Evolutionary conservation across 2,797 vertebrate species (phyloP).

Genomic region (Sandelia bainsii): DNA sequence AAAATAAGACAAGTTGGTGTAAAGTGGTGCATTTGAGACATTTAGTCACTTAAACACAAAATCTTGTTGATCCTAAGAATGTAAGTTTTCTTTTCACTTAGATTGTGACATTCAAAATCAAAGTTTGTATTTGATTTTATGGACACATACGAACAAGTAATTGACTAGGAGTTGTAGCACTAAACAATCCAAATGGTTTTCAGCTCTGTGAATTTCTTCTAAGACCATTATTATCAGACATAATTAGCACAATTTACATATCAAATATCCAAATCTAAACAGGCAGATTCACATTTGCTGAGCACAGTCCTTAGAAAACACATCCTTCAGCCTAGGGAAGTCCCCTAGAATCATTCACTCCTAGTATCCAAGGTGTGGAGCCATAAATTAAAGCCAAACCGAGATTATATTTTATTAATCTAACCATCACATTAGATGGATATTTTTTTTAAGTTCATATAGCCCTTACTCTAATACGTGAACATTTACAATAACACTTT

Average conservation of each 20-base stretch:
- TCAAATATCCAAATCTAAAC: not conserved
- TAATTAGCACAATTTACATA: not conserved
- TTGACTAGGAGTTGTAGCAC: too few relatives aligned
- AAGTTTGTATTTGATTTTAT: not conserved
- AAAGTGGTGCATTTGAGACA: not conserved
- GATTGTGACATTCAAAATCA: not conserved
- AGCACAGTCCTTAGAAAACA: not conserved
- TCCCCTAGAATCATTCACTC: too few relatives aligned
- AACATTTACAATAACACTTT: not conserved
- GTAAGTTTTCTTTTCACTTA: not conserved
- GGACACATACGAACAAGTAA: too few relatives aligned
- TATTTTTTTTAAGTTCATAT: too few relatives aligned
- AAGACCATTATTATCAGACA: not conserved
- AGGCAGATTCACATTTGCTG: not conserved
- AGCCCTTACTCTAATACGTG: too few relatives aligned
- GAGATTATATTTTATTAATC: too few relatives aligned
- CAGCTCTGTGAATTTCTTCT: conserved; percentile 6
- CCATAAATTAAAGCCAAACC: too few relatives aligned
- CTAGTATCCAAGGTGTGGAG: too few relatives aligned
- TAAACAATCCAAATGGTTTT: too few relatives aligned
- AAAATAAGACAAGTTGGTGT: not conserved
- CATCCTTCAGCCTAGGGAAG: not conserved
- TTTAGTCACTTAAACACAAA: not conserved
- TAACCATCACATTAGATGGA: too few relatives aligned
- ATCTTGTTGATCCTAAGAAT: too few relatives aligned